phyloP scores from a whole-genome alignment of 2,797 vertebrate genomes.

The Semaprochilodus insignis region DNA sequence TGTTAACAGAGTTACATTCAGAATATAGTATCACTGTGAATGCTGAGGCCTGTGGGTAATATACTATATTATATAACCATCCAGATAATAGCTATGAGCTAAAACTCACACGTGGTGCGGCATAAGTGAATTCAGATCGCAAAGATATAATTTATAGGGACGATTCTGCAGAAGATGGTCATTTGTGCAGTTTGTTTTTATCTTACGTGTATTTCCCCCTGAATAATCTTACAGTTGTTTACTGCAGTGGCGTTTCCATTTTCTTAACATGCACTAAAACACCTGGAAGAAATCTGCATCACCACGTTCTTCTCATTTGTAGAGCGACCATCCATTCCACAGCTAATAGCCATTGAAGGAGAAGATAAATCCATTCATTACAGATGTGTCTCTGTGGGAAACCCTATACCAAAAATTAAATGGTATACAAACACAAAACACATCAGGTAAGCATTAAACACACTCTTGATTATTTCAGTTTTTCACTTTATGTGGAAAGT shows the following conservation, averaged over 20 bases:
- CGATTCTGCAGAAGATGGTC: too few relatives aligned
- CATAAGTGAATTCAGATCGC: too few relatives aligned
- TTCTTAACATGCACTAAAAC: neutral
- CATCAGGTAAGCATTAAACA: neutral
- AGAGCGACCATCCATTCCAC: slow-evolving; percentile 71
- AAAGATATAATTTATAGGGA: too few relatives aligned
- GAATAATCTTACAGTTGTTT: neutral
- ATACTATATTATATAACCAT: too few relatives aligned
- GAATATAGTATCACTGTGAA: too few relatives aligned
- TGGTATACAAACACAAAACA: slow-evolving; percentile 67
- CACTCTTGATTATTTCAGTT: neutral
- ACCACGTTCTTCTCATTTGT: slow-evolving; percentile 28
- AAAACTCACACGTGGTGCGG: too few relatives aligned
- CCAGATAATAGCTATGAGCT: too few relatives aligned
- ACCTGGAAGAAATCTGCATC: neutral
- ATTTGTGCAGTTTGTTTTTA: too few relatives aligned
- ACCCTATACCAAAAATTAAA: slow-evolving; percentile 74
- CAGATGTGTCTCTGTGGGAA: slow-evolving; percentile 79
- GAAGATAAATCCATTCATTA: rapidly evolving
- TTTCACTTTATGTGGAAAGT: neutral
- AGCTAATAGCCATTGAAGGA: neutral
- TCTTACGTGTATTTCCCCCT: too few relatives aligned
- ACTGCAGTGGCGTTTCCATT: neutral
- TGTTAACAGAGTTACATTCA: too few relatives aligned
- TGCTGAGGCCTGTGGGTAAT: too few relatives aligned